phyloP scores from a whole-genome alignment of 2,888 invertebrate species.

The Cerastis leucographa region DNA sequence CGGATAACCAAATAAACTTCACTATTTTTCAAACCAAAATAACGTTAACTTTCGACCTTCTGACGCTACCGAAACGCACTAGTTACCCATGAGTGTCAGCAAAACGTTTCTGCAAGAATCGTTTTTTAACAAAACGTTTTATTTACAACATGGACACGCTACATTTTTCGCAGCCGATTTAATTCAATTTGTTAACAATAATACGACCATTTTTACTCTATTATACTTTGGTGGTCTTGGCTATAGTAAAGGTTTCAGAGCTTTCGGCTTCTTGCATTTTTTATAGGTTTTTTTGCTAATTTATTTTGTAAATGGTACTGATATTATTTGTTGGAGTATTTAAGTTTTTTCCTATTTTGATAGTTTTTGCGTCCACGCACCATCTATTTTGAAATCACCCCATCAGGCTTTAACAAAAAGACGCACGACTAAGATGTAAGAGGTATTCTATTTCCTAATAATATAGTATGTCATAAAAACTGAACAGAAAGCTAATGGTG shows the following conservation, averaged over 20 bases:
- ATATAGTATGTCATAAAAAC: neutral
- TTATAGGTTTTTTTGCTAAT: constrained; percentile 14
- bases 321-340: constrained; percentile 14
- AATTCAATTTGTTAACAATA: constrained; percentile 88
- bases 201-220: constrained; percentile 76
- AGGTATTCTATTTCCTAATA: neutral
- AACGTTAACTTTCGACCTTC: constrained; percentile 58
- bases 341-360: constrained; percentile 14
- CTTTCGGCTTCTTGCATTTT: constrained; percentile 23
- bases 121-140: constrained; percentile 68
- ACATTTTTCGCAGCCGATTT: constrained; percentile 81
- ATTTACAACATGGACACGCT: constrained; percentile 74
- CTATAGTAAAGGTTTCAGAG: constrained; percentile 61
- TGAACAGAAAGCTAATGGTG: neutral
- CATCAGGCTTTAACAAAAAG: neutral
- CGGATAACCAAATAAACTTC: constrained; percentile 55
- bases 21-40: constrained; percentile 42
- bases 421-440: neutral
- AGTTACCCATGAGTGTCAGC: constrained; percentile 10
- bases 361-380: constrained; percentile 1
- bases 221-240: constrained; percentile 76
- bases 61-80: constrained; percentile 30
- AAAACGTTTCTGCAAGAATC: constrained; percentile 38
- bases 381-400: neutral
- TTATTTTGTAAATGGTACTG: constrained; percentile 8